Base-by-base conservation (phyloP, 2,888 invertebrate species). In the Acrobasis repandana region DNA sequence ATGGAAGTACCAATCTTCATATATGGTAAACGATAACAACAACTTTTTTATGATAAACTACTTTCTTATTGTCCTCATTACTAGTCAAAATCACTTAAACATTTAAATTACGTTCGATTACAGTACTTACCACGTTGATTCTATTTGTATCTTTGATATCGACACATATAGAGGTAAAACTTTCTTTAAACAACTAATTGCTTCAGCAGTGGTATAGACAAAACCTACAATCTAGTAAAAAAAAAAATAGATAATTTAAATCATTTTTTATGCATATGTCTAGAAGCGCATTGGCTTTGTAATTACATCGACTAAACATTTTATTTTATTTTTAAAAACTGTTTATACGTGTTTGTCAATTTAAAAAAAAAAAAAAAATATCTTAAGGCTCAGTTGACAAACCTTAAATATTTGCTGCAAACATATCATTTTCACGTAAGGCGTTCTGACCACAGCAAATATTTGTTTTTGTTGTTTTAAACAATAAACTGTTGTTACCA, bases 261-360 rank as follows among this genome's bases (percentile, higher is more conserved):
- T 74, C 73, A 77, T 80, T 74, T 74, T 76, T 78, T 71, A 80
- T 80, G 73, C 74, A 76, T 67, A 69, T 75, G 76, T 78, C 74
- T 74, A 75, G 70, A 76, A 69, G 68, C 70, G 70, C 70, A 28
- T 67, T 72, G 71, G 72, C 67, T 74, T 71, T 74, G 68, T 68
- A 65, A 68, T 73, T 68, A 72, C 65, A 33, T 36, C 68, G 65
- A 67, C 69, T 67, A 71, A 75, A 75, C 71, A 75, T 56, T 69
- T 68, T 52, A 63, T 65, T 63, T 43, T 43, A 6, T 2, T 3
- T 65, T 60, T 63, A 61, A 46, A 28, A 59, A 50, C 14, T 52
- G 48, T 54, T 38, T 8, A 20, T 34, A 36, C 1, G 50, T 50
- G 11, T 50, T 14, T 51, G 20, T 51, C 1, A 2, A 48, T 52